Evolutionary conservation across 1,140 invertebrate species (phyloP), one percentile per base, ranked within the genome.

Genomic region (Atopsyche davidsoni): DNA sequence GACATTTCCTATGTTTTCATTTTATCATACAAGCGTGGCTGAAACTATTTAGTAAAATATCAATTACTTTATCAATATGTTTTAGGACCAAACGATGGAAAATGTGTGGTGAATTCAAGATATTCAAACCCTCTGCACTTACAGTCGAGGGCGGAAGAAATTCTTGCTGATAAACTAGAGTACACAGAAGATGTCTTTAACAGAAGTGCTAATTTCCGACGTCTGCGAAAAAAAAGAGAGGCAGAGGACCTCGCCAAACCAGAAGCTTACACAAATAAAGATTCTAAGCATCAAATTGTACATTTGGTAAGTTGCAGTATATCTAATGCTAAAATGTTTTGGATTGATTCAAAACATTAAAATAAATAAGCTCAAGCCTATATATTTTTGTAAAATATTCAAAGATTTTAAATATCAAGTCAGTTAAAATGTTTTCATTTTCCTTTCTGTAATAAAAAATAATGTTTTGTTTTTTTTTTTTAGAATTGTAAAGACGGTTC

Each of bases 401-500:
- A n/a, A n/a, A n/a, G n/a, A n/a, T n/a, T n/a, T n/a, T n/a, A n/a
- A n/a, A n/a, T n/a, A n/a, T n/a, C n/a, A n/a, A n/a, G n/a, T n/a
- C n/a, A n/a, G n/a, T n/a, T n/a, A n/a, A n/a, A n/a, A n/a, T n/a
- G n/a, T n/a, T n/a, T n/a, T n/a, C n/a, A n/a, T n/a, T n/a, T n/a
- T n/a, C n/a, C n/a, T n/a, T n/a, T n/a, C n/a, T n/a, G n/a, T n/a
- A n/a, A n/a, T n/a, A n/a, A n/a, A n/a, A 28, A 28, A n/a, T 28
- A 28, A 21, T 43, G 41, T 40, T 42, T 46, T n/a, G 18, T 28
- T 50, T 58, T 57, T 69, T 61, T 34, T 59, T 68, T 77, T 46
- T 64, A 89, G 86, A 87, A 87, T 64, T 93, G 91, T 62, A 77
- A 81, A 55, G 70, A 78, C 32, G 80, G 80, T 7, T 86, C 87